These are phyloP conservation scores for Lepidothrix coronata DNA, from an alignment of 2,113 vertebrate genomes.

Conservation along the genomic window DNA sequence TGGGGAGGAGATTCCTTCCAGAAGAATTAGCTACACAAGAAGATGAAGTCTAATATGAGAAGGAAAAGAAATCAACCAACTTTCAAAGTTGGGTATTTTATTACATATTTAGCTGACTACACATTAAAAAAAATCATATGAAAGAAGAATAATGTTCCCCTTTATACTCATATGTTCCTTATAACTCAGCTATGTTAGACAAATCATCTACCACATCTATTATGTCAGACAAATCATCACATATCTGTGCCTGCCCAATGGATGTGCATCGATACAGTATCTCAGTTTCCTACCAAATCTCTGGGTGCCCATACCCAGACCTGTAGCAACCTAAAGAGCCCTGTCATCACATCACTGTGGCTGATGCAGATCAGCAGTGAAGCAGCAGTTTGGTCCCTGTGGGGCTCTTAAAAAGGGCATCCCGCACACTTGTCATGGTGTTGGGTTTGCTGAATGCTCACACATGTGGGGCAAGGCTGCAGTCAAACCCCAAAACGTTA, in stretches of 20 bases:
- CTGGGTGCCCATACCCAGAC: neutral
- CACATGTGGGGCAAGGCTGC: neutral
- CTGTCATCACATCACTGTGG: neutral
- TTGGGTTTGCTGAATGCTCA: neutral
- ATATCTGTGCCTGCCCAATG: neutral
- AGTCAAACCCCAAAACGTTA: neutral
- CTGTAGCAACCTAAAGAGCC: neutral
- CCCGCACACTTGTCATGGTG: rapidly evolving
- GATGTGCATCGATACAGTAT: rapidly evolving
- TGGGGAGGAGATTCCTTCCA: neutral
- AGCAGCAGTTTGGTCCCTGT: neutral
- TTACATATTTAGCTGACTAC: neutral
- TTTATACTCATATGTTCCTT: neutral
- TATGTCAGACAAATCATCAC: neutral
- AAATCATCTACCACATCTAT: neutral
- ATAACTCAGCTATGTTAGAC: neutral
- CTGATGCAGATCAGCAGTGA: neutral
- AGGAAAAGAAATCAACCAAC: neutral
- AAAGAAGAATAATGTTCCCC: neutral
- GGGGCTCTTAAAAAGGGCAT: neutral
- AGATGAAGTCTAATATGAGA: neutral
- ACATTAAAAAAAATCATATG: neutral
- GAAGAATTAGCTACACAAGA: neutral
- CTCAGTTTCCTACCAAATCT: neutral
- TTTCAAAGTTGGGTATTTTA: neutral